These are phyloP conservation scores for Sebastes hubbsi DNA, from an alignment of 2,797 vertebrate genomes.

Conservation along the genomic window DNA sequence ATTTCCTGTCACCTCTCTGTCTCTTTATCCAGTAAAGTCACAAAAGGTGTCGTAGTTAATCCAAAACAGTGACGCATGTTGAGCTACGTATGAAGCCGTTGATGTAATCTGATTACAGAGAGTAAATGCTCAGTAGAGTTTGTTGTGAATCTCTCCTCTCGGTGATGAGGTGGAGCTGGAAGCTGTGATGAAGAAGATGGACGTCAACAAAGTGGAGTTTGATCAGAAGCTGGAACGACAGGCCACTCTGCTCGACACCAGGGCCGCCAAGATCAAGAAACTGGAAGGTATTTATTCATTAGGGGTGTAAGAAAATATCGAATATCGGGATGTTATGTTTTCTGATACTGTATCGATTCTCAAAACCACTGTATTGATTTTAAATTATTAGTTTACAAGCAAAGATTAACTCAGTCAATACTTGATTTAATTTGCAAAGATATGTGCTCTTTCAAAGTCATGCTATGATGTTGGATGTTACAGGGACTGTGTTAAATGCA, in stretches of 20 bases:
- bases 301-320: too few relatives aligned
- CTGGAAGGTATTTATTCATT: constrained; percentile 83
- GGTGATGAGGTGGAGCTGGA: constrained; percentile 88
- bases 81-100: background rate
- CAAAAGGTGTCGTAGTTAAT: rapidly evolving
- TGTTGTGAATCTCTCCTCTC: background rate
- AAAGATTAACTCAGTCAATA: too few relatives aligned
- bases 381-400: too few relatives aligned
- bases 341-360: too few relatives aligned
- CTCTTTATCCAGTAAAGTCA: background rate
- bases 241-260: constrained; percentile 86
- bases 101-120: background rate
- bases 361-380: too few relatives aligned
- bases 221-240: constrained; percentile 86
- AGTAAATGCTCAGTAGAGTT: background rate
- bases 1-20: background rate
- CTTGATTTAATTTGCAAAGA: too few relatives aligned
- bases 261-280: constrained; percentile 88
- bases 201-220: constrained; percentile 78
- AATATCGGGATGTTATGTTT: rapidly evolving
- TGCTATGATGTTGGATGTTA: too few relatives aligned
- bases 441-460: too few relatives aligned
- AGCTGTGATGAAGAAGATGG: constrained; percentile 82
- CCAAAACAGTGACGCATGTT: too few relatives aligned
- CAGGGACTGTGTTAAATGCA: too few relatives aligned